Conservation (phyloP, 2,888 invertebrate genomes). For the Arenicola marina region DNA sequence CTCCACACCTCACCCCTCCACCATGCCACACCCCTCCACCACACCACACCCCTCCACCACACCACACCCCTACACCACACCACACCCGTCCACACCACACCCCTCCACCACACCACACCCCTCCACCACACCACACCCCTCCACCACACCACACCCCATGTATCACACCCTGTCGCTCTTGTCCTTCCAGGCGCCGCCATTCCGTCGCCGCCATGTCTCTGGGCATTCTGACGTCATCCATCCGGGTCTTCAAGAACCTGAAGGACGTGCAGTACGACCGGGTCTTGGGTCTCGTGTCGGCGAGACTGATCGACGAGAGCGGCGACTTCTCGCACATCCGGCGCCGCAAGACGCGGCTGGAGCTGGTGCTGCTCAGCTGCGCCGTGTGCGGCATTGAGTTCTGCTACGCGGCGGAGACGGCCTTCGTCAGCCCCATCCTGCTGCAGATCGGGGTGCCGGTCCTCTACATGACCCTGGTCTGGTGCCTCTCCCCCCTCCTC, state of each 20-base stretch:
- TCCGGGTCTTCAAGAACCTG: conserved; percentile 46
- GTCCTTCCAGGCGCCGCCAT: too few relatives aligned
- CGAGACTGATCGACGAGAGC: neutral
- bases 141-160: too few relatives aligned
- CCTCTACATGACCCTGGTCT: conserved; percentile 91
- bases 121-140: too few relatives aligned
- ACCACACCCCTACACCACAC: too few relatives aligned
- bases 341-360: conserved; percentile 60
- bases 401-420: conserved; percentile 96
- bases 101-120: too few relatives aligned
- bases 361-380: conserved; percentile 81
- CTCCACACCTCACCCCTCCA: too few relatives aligned
- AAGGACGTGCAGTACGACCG: conserved; percentile 37
- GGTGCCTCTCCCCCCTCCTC: conserved; percentile 91
- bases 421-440: conserved; percentile 92
- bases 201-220: conserved; percentile 47
- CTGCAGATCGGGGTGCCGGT: conserved; percentile 89
- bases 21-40: too few relatives aligned
- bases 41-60: too few relatives aligned
- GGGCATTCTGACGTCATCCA: conserved; percentile 46
- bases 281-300: conserved; percentile 32
- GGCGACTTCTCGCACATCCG: conserved; percentile 26
- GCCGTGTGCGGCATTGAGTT: conserved; percentile 98
- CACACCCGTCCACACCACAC: too few relatives aligned
- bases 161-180: too few relatives aligned